Base-by-base conservation (phyloP, 2,797 vertebrate genomes). In the Rhynchotus rufescens region DNA sequence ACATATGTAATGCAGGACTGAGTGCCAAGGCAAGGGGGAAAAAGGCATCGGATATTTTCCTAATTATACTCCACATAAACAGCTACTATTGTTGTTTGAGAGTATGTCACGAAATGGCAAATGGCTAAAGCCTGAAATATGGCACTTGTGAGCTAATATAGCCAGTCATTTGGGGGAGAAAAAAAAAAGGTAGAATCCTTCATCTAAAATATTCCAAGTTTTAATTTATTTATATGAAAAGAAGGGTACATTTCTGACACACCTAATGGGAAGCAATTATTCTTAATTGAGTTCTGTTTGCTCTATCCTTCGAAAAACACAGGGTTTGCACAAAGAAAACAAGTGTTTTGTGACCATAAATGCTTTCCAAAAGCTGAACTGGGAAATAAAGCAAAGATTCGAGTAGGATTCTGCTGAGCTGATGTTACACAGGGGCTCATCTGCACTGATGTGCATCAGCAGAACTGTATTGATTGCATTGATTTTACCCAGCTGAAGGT, bases 401-500 rank as follows among this genome's bases (percentile, higher is more conserved):
- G 2, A 90, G 82, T 3, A 79, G 77, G 65, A 85, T 93, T 96
- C 84, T 96, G 80, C 84, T 86, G 92, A 92, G 92, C 77, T 91
- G 84, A 94, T 92, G 84, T 85, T 91, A 92, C 91, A 95, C 86
- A 78, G 85, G 84, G 93, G 86, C 75, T 94, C 89, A 88, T 93
- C 91, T 90, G 64, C 3, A 5, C 80, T 94, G 92, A 93, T 96
- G 86, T 86, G 83, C 79, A 96, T 89, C 92, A 95, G 93, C 93
- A 94, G 92, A 74, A 80, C 88, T 87, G 80, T 94, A 95, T 90
- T 73, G 94, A 96, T 94, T 67, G 90, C 82, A 94, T 79, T 81
- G 95, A 93, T 95, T 95, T 92, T 85, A 94, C 74, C 57, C 90
- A 85, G 80, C 93, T 93, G 88, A 89, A 89, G 90, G 84, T 92